Evolutionary conservation across 2,888 invertebrate species (phyloP), one percentile per base, ranked within the genome.

Genomic region (Nomada fucata): DNA sequence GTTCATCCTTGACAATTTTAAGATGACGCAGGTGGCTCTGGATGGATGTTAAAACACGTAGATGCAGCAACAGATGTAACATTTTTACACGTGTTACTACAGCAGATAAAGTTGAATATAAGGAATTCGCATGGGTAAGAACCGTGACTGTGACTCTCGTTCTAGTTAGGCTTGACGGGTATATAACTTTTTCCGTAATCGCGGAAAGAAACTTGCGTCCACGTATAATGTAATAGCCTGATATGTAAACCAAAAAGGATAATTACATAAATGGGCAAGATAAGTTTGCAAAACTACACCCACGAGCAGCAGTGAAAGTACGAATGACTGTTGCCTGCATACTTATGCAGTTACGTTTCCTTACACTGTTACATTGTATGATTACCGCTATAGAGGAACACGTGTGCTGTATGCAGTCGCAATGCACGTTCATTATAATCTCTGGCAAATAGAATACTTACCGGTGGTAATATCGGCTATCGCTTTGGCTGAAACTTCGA

Each of bases 291-390:
- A 79, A 79, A 77, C 75, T 88, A 85, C 86, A 88, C 88, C 86
- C 86, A 88, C 88, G 86, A 86, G 42, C 67, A 67, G 74, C 68
- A 81, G 88, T 88, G 88, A 88, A 88, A 88, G 88, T 88, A 85
- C 78, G 79, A 86, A 79, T 79, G 85, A 88, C 77, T 79, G 83
- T 63, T 69, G 79, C 52, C 86, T 77, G 84, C 88, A 87, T 88
- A 83, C 83, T 87, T 87, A 82, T 85, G 86, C 59, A 81, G 80
- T 88, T 88, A 87, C 88, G 88, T 86, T 87, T 81, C 77, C 81
- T 74, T 84, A 77, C 65, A 64, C 72, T 79, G 74, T 72, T 83
- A 67, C 76, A 65, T 70, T 64, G 67, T 59, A 47, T 53, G 86
- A 82, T 80, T 86, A 86, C 53, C 72, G 9, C 36, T 36, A 36